A percentile compares a stretch with the other conserved stretches of the same genome.
Conservation (phyloP, 2,888 invertebrate species). For the Galerucella calmariensis region DNA sequence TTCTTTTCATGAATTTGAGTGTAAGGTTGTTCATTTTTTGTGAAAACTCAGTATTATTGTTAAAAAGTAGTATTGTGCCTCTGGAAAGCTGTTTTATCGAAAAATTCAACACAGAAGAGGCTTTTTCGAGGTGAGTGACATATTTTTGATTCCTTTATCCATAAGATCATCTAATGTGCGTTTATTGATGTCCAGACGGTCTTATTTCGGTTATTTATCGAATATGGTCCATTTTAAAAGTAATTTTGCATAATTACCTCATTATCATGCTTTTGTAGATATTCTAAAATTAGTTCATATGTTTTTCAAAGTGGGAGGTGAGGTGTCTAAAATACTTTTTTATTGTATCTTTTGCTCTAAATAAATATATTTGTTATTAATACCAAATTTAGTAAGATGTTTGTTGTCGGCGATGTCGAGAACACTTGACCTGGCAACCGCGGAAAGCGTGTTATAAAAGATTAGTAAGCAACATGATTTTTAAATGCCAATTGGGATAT, state of each 20-base stretch:
- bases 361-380: conserved; percentile 49
- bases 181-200: conserved; percentile 13
- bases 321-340: conserved; percentile 47
- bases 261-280: conserved; percentile 42
- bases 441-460: conserved; percentile 63
- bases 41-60: conserved; percentile 57
- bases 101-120: conserved; percentile 56
- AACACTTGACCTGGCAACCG: conserved; percentile 66
- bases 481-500: conserved; percentile 36
- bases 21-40: conserved; percentile 59
- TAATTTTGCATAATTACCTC: conserved; percentile 39
- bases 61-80: conserved; percentile 55
- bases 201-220: conserved; percentile 25
- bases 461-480: conserved; percentile 51
- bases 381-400: conserved; percentile 62
- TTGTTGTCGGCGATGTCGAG: conserved; percentile 65
- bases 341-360: conserved; percentile 40
- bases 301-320: conserved; percentile 59
- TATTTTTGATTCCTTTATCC: conserved; percentile 57
- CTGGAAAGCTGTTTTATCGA: conserved; percentile 54
- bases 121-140: conserved; percentile 65
- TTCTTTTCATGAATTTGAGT: conserved; percentile 63
- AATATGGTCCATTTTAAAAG: conserved; percentile 38
- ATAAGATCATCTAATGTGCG: conserved; percentile 16
- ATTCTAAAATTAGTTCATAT: conserved; percentile 61